Evolutionary conservation across 2,797 vertebrate genomes (phyloP), one percentile per base, ranked within the genome.

Genomic region (Brachyalestes nurse): DNA sequence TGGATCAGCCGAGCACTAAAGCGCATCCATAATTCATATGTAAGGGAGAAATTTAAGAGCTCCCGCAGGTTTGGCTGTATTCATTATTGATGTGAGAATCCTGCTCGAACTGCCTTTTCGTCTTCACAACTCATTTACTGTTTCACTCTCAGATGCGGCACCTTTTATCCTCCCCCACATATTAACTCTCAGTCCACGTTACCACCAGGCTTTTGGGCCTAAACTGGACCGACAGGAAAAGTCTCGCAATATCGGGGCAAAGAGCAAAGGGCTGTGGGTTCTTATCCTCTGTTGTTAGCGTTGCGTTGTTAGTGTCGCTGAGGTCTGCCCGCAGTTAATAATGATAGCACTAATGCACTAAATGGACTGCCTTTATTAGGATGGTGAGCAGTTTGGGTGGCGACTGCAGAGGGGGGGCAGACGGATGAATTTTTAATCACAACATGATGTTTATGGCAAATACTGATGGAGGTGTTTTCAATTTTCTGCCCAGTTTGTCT

Each of bases 11-110:
- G 89, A 92, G 95, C 93, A 92, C 94, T 95, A 94, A 95, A 94
- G 88, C 87, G 67, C 93, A 97, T 98, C 93, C 94, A 97, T 98
- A 97, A 98, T 97, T 97, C 91, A 98, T 97, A 93, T 86, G 82
- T 90, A 92, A 94, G 89, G 91, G 89, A 92, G 96, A 94, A 94
- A 92, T 93, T 95, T 95, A 94, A 93, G 93, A 95, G 92, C 93
- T 90, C 93, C 93, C 85, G 13, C 90, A 94, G 93, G 93, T 93
- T 92, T 90, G 91, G 88, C 87, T 80, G 70, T 88, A 94, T 96
- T 94, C 91, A 96, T 97, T 96, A 98, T 97, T 97, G 94, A 97
- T 97, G 94, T 93, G 91, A 82, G 72, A 87, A 90, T 95, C 94
- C 94, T 91, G 91, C 93, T 92, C 86, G 88, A 90, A 62, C 92